These are phyloP conservation scores for Monoplex corrugatus DNA, from an alignment of 2,888 invertebrate species.

Conservation along the genomic window DNA sequence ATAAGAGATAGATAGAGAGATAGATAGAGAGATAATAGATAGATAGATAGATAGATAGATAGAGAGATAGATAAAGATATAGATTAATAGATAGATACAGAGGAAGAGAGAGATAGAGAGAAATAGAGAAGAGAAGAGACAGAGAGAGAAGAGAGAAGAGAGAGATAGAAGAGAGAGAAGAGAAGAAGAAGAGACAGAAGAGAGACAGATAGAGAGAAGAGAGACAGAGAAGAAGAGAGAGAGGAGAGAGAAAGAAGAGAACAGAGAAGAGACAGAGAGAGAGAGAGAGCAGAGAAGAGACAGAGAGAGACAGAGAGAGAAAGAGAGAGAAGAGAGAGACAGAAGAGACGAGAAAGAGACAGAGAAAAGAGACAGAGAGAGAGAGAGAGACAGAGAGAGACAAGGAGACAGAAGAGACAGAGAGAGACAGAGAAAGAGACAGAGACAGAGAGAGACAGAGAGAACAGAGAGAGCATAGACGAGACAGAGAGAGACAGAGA, in stretches of 20 bases:
- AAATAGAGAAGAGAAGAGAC: conserved; percentile 84
- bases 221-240: background rate
- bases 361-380: no score
- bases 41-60: background rate
- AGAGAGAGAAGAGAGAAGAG: conserved; percentile 71
- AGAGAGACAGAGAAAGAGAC: no score
- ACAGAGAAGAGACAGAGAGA: background rate
- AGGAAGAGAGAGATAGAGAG: background rate
- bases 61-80: background rate
- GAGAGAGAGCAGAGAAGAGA: background rate
- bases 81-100: background rate
- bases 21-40: background rate
- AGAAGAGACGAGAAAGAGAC: no score
- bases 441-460: no score
- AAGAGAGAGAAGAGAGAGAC: background rate
- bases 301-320: background rate
- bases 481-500: no score
- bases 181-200: conserved; percentile 47
- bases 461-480: no score
- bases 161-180: conserved; percentile 76
- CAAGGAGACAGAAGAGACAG: no score
- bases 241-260: background rate
- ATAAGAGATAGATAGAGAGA: background rate
- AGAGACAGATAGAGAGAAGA: conserved; percentile 63
- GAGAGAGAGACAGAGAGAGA: no score